These are phyloP conservation scores for Oreortyx pictus DNA, from an alignment of 2,797 vertebrate species.

Conservation along the genomic window DNA sequence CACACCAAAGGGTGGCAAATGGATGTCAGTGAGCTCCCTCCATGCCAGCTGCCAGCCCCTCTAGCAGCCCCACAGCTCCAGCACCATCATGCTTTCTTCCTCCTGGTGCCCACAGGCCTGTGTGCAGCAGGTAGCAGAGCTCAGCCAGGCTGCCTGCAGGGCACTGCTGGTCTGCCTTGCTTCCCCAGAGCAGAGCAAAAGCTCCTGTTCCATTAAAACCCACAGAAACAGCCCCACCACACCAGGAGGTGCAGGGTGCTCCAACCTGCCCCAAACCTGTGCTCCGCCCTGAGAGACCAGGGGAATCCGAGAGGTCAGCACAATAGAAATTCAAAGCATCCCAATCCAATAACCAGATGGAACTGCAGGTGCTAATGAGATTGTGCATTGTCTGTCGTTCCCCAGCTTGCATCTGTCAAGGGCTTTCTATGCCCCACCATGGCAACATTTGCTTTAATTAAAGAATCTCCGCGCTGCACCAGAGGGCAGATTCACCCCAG, in stretches of 20 bases:
- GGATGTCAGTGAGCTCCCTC: not conserved
- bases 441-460: constrained; percentile 56
- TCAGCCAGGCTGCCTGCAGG: not conserved
- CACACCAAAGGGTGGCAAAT: fast-evolving
- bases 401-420: constrained; percentile 35
- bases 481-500: constrained; percentile 30
- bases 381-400: not conserved
- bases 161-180: fast-evolving
- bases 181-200: not conserved
- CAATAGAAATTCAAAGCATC: constrained; percentile 46
- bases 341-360: constrained; percentile 23
- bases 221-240: fast-evolving
- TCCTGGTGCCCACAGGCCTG: not conserved
- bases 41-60: not conserved
- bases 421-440: constrained; percentile 46
- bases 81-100: not conserved
- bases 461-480: constrained; percentile 33
- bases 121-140: not conserved
- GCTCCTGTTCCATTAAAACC: not conserved
- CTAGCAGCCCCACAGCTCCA: not conserved
- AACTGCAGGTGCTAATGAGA: constrained; percentile 65
- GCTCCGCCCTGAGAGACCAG: fast-evolving
- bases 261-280: not conserved
- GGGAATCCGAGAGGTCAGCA: not conserved
- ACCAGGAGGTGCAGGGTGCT: not conserved